A percentile compares a stretch with the other conserved stretches of the same genome.
These are phyloP conservation scores for Rhizomys pruinosus DNA, from an alignment of 2,113 vertebrate genomes.

Conservation along the genomic window DNA sequence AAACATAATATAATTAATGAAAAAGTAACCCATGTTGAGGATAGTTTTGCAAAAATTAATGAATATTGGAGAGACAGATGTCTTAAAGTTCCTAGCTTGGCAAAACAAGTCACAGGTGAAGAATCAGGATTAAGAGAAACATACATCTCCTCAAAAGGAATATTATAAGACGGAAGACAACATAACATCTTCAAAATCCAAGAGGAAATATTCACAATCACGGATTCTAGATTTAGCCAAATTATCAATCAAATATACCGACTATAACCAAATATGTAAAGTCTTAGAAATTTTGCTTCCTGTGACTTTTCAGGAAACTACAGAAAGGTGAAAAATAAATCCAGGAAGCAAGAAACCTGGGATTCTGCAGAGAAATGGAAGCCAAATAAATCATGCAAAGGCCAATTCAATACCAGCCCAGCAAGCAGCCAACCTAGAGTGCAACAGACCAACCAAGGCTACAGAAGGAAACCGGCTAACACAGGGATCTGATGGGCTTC, in stretches of 20 bases:
- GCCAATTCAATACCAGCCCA: neutral
- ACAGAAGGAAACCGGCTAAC: neutral
- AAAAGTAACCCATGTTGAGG: neutral
- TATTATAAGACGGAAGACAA: neutral
- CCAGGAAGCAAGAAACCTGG: neutral
- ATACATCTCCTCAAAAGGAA: neutral
- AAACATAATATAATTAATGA: neutral
- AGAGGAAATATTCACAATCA: conserved; percentile 33
- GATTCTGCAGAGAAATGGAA: neutral
- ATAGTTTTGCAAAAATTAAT: neutral
- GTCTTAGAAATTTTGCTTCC: neutral
- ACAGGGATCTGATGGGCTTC: neutral
- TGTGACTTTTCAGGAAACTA: neutral
- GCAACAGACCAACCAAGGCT: neutral
- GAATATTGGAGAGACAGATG: neutral
- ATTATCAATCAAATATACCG: neutral
- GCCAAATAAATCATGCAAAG: neutral
- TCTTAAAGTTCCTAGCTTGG: neutral
- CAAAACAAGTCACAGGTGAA: neutral
- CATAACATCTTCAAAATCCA: neutral
- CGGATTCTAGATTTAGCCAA: conserved; percentile 30
- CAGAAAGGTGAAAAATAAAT: neutral
- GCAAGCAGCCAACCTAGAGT: neutral
- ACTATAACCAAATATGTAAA: neutral
- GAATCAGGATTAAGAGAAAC: neutral